Evolutionary conservation across 2,888 invertebrate species (phyloP).

Genomic region (Drepanosiphum platanoidis): DNA sequence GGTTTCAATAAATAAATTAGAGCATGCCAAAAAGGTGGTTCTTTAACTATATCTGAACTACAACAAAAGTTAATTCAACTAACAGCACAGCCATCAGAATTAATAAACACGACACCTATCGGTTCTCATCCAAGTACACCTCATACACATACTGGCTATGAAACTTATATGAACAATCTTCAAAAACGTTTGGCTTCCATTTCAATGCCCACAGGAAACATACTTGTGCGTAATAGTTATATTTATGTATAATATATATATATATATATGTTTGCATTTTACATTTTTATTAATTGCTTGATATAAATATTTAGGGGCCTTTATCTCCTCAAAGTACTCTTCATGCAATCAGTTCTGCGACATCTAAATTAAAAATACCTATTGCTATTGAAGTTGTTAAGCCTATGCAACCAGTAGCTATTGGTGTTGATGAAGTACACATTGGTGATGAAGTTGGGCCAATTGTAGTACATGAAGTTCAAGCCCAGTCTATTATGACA

Average conservation of each 20-base stretch:
- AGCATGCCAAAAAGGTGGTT: constrained; percentile 53
- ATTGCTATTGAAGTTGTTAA: constrained; percentile 61
- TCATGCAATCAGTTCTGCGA: constrained; percentile 64
- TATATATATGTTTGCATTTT: not conserved
- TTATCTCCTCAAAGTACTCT: constrained; percentile 68
- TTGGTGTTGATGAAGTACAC: constrained; percentile 51
- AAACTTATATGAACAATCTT: constrained; percentile 75
- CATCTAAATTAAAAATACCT: constrained; percentile 55
- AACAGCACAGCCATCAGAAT: constrained; percentile 69
- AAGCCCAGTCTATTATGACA: constrained; percentile 48
- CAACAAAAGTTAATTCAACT: constrained; percentile 72
- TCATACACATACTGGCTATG: constrained; percentile 73
- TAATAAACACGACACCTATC: constrained; percentile 67
- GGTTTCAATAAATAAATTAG: not conserved
- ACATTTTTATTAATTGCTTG: not conserved
- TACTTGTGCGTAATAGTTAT: constrained; percentile 47
- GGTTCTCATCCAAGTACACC: constrained; percentile 73
- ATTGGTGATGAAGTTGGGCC: constrained; percentile 60
- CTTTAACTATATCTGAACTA: constrained; percentile 71
- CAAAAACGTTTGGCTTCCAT: constrained; percentile 76
- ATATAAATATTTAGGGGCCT: constrained; percentile 66
- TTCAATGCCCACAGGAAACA: constrained; percentile 66
- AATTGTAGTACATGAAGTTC: constrained; percentile 54
- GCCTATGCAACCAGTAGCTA: constrained; percentile 46
- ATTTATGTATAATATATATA: not conserved